Base-by-base conservation (phyloP, 2,888 invertebrate species). In the Ormyrus pomaceus region DNA sequence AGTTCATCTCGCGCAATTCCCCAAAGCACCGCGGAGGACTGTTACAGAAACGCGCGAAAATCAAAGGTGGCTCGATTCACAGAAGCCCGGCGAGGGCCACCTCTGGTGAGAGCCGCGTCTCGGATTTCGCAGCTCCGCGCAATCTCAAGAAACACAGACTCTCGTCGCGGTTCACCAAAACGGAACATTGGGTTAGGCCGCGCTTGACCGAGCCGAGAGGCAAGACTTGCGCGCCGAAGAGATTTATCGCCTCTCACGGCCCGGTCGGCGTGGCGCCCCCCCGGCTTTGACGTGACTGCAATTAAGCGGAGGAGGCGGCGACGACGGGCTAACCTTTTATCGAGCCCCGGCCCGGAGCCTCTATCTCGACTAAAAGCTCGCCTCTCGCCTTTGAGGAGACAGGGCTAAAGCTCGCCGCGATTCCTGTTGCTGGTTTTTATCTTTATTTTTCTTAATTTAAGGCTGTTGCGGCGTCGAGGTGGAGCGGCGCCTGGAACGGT, bases 181-280 rank as follows among this genome's bases (percentile, higher is more conserved):
- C 19, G n/a, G 51, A 65, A 51, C 66, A 68, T 68, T 68, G 53
- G 45, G 71, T 50, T 19, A 53, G 46, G 55, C 19, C 6, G 61
- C 34, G 19, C 65, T 50, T 65, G 65, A 73, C 74, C 48, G 64
- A 13, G 68, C 68, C 0, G 19, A 19, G 19, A 19, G 19, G 19
- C 19, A 19, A 19, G 19, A 19, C 19, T 19, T 48, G 68, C 51
- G 46, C 19, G 34, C 34, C n/a, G 19, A 6, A 1, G 19, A 69
- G 76, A 76, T 76, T 76, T 76, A 76, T 69, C 61, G 62, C 53
- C 55, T 53, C 7, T 62, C 68, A 19, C 19, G 68, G 13, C 1
- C 19, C 19, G 19, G 19, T 19, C 19, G 19, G 19, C 19, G 19
- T 19, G 19, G 19, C 19, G 19, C n/a, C n/a, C n/a, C 19, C 19